A percentile compares a stretch with the other conserved stretches of the same genome.
These are phyloP conservation scores for Drosophila paramelanica DNA, from an alignment of 2,888 invertebrate genomes.

Conservation along the genomic window DNA sequence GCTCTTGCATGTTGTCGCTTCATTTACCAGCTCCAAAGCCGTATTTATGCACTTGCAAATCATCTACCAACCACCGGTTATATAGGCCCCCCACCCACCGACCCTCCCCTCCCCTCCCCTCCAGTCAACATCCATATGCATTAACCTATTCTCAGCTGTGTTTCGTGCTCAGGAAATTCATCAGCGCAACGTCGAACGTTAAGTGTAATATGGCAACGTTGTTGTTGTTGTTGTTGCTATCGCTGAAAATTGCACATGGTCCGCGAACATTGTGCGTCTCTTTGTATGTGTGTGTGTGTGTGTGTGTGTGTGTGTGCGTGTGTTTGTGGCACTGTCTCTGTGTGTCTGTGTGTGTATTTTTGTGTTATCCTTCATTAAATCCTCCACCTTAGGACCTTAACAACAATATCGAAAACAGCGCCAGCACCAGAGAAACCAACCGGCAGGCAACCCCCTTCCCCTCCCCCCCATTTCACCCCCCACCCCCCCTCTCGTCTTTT, in stretches of 20 bases:
- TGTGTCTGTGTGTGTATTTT: conserved; percentile 35
- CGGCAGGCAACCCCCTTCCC: conserved; percentile 5
- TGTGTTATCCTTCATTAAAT: conserved; percentile 77
- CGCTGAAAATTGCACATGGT: conserved; percentile 53
- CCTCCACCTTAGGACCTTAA: conserved; percentile 72
- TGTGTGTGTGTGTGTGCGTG: conserved; percentile 12
- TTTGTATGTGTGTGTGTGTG: conserved; percentile 1
- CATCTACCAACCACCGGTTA: background rate
- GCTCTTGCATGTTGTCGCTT: background rate
- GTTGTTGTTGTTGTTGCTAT: conserved; percentile 8
- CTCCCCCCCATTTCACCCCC: background rate
- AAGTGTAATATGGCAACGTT: conserved; percentile 19
- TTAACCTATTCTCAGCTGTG: conserved; percentile 48
- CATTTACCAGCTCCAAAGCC: conserved; percentile 1
- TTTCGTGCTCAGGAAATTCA: conserved; percentile 60
- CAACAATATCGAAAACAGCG: conserved; percentile 71
- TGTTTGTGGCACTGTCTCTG: conserved; percentile 9
- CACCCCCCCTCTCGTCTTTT: background rate
- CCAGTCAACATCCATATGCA: conserved; percentile 12
- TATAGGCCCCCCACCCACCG: background rate
- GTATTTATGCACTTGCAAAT: background rate
- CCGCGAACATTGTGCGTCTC: conserved; percentile 27
- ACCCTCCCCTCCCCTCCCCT: too few species aligned
- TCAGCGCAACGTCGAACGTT: conserved; percentile 44
- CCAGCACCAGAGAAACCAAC: conserved; percentile 39